Evolutionary conservation across 2,888 invertebrate species (phyloP), one percentile per base, ranked within the genome.

Genomic region (Pristionchus japonicus): DNA sequence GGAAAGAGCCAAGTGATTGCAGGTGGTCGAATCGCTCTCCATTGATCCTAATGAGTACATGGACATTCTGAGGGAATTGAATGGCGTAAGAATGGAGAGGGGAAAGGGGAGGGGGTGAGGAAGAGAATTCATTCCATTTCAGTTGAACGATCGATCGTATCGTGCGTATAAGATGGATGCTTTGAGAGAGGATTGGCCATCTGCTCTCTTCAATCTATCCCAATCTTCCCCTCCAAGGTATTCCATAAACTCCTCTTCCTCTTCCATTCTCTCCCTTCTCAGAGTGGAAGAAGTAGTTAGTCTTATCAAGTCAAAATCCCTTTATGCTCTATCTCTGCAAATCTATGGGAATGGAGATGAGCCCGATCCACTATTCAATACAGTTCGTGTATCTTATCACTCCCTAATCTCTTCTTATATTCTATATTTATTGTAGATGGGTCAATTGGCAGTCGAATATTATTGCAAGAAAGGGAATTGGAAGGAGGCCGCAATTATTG

Each of bases 31-130:
- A 77, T 49, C 77, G 7, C 77, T 87, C 23, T 74, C 87, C 4
- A 74, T 87, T 11, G 87, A 87, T 43, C 87, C 87, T n/a, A 87
- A 87, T 52, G 87, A 87, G 77, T 87, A 87, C 37, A 49, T 87
- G 49, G 20, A 52, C n/a, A 74, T 47, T 37, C 37, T 87, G n/a
- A 87, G 57, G 15, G 87, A 87, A 27, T 34, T 87, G 20, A 49
- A 87, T 77, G 34, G 23, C 7, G 87, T 87, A 0, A 67, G 86
- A 74, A 40, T 74, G 23, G 27, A 61, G 27, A 1, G 15, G 52
- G 13, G 13, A 23, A 52, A 23, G 52, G 52, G 13, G 57, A 23
- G 57, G 20, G 57, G 57, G 20, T 3, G 43, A 23, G 80, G 27
- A 6, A 9, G 6, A 40, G 15, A 15, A 40, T 17, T 37, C 47